phyloP scores from a whole-genome alignment of 2,797 vertebrate genomes.

The Pangasius macronema region DNA sequence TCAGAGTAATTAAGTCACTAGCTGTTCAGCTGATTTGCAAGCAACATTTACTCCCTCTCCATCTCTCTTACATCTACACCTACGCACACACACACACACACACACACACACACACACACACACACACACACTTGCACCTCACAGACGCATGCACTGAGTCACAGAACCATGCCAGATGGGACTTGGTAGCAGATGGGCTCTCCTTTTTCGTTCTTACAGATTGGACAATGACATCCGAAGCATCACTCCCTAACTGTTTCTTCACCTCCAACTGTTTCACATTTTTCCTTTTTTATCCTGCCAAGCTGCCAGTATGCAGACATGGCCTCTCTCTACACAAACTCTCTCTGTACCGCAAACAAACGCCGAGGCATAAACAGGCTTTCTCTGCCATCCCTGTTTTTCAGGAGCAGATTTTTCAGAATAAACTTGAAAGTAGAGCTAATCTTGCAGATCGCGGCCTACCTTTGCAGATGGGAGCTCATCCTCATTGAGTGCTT shows the following conservation, averaged over 20 bases:
- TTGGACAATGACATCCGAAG: slow-evolving; percentile 53
- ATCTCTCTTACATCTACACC: slow-evolving; percentile 26
- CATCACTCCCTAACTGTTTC: slow-evolving; percentile 42
- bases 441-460: not conserved
- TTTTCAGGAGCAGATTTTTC: slow-evolving; percentile 18
- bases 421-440: not conserved
- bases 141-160: slow-evolving; percentile 26
- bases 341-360: not conserved
- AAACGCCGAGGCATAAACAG: not conserved
- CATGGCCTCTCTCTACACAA: not conserved
- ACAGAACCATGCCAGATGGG: slow-evolving; percentile 44
- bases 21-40: slow-evolving; percentile 39
- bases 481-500: not conserved
- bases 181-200: slow-evolving; percentile 52
- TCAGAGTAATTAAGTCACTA: slow-evolving; percentile 52
- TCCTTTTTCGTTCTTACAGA: slow-evolving; percentile 43
- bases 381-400: not conserved
- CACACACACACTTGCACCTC: slow-evolving; percentile 25
- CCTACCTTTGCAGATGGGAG: not conserved
- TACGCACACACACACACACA: slow-evolving; percentile 23
- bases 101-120: slow-evolving; percentile 36
- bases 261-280: slow-evolving; percentile 49
- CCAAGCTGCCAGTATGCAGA: slow-evolving; percentile 14
- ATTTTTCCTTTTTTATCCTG: slow-evolving; percentile 44
- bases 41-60: slow-evolving; percentile 27